A percentile compares a stretch with the other conserved stretches of the same genome.
Evolutionary conservation across 2,888 invertebrate species (phyloP).

Genomic region (Priocnemis perturbator): DNA sequence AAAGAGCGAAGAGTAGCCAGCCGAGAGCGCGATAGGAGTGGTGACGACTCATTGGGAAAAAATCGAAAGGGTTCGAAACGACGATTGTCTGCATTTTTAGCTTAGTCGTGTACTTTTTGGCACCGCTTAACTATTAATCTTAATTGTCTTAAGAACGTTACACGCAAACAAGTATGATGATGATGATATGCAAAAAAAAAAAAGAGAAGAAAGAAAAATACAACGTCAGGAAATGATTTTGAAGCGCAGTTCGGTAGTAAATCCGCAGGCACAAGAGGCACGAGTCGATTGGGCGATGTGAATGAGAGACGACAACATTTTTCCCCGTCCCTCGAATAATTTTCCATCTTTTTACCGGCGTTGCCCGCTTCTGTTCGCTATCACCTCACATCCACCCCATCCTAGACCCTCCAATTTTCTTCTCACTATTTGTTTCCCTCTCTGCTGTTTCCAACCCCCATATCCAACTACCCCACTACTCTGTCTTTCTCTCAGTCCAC

Average conservation of each 20-base stretch:
- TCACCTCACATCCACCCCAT: constrained; percentile 14
- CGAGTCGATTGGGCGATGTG: constrained; percentile 16
- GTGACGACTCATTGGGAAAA: neutral
- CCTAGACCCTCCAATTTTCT: neutral
- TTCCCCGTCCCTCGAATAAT: neutral
- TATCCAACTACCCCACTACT: neutral
- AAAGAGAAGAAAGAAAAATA: neutral
- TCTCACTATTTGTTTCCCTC: neutral
- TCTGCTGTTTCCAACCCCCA: neutral
- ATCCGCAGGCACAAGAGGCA: constrained; percentile 16
- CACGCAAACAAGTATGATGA: constrained; percentile 22
- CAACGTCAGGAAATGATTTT: no score
- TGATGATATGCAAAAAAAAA: neutral
- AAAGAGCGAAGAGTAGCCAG: constrained; percentile 51
- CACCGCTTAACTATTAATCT: constrained; percentile 36
- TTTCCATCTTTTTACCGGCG: neutral
- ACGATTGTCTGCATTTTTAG: constrained; percentile 29
- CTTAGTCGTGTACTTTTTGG: constrained; percentile 18
- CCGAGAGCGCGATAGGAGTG: neutral
- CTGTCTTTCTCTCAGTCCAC: constrained; percentile 13
- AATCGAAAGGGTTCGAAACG: constrained; percentile 16
- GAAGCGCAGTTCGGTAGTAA: neutral
- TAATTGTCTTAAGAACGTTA: constrained; percentile 37
- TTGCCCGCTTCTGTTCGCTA: neutral
- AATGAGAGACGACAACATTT: constrained; percentile 18